These are phyloP conservation scores for Spilosoma lubricipeda DNA, from an alignment of 2,888 invertebrate species.

Conservation along the genomic window DNA sequence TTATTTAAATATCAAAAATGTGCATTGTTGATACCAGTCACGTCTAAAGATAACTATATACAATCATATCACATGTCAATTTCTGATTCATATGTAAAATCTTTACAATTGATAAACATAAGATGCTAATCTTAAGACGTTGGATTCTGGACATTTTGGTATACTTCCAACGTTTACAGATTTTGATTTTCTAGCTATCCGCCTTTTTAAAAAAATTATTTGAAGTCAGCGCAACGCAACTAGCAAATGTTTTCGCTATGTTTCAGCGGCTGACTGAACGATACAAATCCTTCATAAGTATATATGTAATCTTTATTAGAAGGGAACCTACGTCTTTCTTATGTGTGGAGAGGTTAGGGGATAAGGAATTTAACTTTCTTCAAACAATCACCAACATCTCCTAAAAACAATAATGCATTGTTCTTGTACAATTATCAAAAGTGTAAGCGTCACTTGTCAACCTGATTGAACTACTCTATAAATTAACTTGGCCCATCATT, in stretches of 20 bases:
- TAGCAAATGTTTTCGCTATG: neutral
- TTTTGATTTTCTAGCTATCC: neutral
- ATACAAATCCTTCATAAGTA: neutral
- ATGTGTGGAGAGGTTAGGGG: neutral
- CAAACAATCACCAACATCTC: neutral
- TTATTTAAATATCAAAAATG: neutral
- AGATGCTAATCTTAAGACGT: neutral
- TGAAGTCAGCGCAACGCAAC: too few species aligned
- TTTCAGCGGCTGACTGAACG: neutral
- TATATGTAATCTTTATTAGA: neutral
- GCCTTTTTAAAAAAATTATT: too few species aligned
- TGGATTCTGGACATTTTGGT: neutral
- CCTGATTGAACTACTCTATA: neutral
- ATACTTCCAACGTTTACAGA: neutral
- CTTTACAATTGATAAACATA: neutral
- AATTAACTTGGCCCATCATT: neutral
- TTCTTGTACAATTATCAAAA: neutral
- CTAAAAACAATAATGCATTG: neutral
- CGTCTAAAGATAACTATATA: neutral
- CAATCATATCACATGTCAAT: neutral
- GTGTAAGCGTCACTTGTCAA: neutral
- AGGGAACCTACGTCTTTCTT: neutral
- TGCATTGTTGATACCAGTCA: neutral
- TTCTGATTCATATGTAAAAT: neutral
- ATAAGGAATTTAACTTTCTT: neutral